Conservation (phyloP, 2,888 invertebrate species). For the Brachyopa scutellaris region DNA sequence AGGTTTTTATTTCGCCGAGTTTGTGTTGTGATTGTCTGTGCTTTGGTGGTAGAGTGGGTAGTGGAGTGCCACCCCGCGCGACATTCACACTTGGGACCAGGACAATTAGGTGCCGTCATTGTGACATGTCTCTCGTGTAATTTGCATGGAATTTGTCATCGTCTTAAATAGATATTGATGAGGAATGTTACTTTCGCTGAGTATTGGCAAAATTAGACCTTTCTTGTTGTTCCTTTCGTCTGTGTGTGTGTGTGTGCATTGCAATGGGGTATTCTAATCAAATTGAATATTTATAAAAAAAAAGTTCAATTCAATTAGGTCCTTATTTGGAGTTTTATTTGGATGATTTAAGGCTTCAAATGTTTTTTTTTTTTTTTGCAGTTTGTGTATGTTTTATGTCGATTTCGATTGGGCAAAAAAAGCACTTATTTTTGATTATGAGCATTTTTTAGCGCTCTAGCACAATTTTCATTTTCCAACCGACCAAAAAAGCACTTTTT, state of each 20-base stretch:
- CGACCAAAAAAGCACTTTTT: too few species aligned
- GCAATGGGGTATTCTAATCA: slow-evolving; percentile 22
- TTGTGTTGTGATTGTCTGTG: slow-evolving; percentile 43
- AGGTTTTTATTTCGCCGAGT: slow-evolving; percentile 3
- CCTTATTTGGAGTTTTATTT: too few species aligned
- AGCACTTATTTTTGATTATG: too few species aligned
- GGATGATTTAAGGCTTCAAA: too few species aligned
- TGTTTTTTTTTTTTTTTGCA: too few species aligned
- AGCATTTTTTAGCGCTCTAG: too few species aligned
- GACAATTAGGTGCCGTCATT: slow-evolving; percentile 42
- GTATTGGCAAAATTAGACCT: slow-evolving; percentile 22
- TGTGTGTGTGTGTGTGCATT: slow-evolving; percentile 26
- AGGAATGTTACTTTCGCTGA: slow-evolving; percentile 21
- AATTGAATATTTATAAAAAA: slow-evolving; percentile 34
- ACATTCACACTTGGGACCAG: slow-evolving; percentile 28
- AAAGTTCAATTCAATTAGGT: too few species aligned
- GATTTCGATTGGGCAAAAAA: too few species aligned
- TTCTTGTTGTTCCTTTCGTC: too few species aligned
- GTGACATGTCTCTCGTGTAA: slow-evolving; percentile 38
- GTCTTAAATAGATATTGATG: slow-evolving; percentile 38
- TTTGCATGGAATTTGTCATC: slow-evolving; percentile 55
- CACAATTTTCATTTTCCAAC: too few species aligned
- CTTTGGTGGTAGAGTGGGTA: neutral
- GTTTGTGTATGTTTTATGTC: too few species aligned
- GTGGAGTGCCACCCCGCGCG: neutral